phyloP scores from a whole-genome alignment of 30 jellyfish, hydroid and myxozoan species.

The Morbakka virulenta region DNA sequence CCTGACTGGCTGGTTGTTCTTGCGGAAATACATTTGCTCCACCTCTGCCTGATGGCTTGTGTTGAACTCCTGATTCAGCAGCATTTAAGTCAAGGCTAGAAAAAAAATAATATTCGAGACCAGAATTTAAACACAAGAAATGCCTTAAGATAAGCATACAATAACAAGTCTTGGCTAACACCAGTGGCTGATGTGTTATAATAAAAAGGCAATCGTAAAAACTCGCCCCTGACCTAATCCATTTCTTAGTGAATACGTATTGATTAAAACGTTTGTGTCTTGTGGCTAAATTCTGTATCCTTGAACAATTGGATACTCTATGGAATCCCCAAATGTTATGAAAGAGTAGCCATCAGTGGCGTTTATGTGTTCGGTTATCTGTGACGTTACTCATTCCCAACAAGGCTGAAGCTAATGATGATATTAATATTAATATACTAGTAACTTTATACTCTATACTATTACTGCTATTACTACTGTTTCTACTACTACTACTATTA shows the following conservation, averaged over 20 bases:
- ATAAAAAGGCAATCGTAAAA: neutral
- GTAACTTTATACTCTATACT: too few relatives aligned
- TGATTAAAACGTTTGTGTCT: too few relatives aligned
- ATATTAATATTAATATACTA: too few relatives aligned
- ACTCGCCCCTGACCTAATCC: neutral
- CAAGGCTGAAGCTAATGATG: too few relatives aligned
- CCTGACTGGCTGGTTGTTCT: conserved; percentile 90
- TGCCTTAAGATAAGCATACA: neutral
- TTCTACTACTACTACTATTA: too few relatives aligned
- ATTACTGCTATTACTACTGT: too few relatives aligned
- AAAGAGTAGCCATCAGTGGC: too few relatives aligned
- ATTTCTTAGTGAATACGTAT: neutral
- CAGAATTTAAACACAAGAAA: neutral
- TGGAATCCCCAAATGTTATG: too few relatives aligned
- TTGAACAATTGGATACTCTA: too few relatives aligned
- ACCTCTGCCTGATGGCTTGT: conserved; percentile 95
- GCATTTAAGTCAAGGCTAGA: conserved; percentile 94
- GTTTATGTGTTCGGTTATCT: too few relatives aligned
- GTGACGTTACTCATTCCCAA: too few relatives aligned
- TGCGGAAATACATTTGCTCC: conserved; percentile 95
- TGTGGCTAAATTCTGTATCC: too few relatives aligned
- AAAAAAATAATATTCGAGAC: neutral
- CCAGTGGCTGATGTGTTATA: neutral
- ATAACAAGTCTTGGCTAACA: neutral
- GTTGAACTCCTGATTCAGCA: conserved; percentile 99